Evolutionary conservation across 1,140 invertebrate genomes (phyloP), one percentile per base, ranked within the genome.

Genomic region (Pachypsylla venusta): DNA sequence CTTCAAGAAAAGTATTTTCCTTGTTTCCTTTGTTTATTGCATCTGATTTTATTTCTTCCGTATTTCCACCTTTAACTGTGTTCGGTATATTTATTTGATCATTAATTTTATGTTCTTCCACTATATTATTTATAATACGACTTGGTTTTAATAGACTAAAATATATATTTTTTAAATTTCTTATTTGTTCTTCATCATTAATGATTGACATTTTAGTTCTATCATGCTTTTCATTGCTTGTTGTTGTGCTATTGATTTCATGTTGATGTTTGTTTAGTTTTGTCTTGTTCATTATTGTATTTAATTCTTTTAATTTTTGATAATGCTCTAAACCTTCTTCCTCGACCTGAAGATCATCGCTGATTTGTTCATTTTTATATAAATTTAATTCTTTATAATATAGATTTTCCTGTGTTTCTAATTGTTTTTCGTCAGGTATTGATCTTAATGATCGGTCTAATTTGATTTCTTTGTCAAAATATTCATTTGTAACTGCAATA

Each of bases 261-360:
- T 55, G 2, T 16, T 25, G 40, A 19, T 53, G 25, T 54, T 25
- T 56, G 30, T 39, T 40, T 53, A 20, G 55, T 53, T 40, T 40
- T 54, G 39, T 57, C 48, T 39, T 61, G 48, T 25, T 57, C 56
- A 24, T 40, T 62, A 24, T 57, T 42, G 40, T 58, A 24, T 26
- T 42, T 30, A 12, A 25, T 30, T 26, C 26, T 58, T 59, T 59
- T 25, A 61, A 63, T 57, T 57, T 64, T 12, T 62, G 63, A 7
- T 67, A 59, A 65, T 85, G 83, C 24, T 81, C 79, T 1, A 88
- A 72, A 22, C 84, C 85, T 71, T 88, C 85, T 65, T 87, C 84
- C 71, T 88, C 85, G 13, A 88, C 81, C 70, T 88, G 84, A 22
- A 87, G 71, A 4, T 84, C 85, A 70, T 88, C 85, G 30, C 85